Base-by-base conservation (phyloP, 2,888 invertebrate genomes). In the Dione vanillae region DNA sequence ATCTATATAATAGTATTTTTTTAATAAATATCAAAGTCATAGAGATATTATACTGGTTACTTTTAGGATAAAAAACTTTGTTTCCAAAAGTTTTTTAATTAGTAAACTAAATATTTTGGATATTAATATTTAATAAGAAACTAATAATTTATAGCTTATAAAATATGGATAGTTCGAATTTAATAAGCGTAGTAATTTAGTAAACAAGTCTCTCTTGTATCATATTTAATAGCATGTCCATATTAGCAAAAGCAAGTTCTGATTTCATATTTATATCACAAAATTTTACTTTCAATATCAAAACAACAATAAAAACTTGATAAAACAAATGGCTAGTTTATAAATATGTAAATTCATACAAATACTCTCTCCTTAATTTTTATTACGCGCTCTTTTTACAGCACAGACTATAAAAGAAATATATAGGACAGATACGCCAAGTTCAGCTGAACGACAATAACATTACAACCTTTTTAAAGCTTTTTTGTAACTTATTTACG, bases 401-500 rank as follows among this genome's bases (percentile, higher is more conserved):
- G 61, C 61, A 62, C 27, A 70, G 70, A 68, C 73, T 51, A 73
- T 73, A 73, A 73, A 70, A 65, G 40, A 62, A 68, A 69, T 61
- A 68, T 19, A 67, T 54, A 52, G 58, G 54, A 70, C 65, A 56
- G 70, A 59, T 70, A 66, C 49, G 65, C 68, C 61, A 70, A 70
- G 62, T 70, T 67, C 65, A 45, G 49, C 45, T 52, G 51, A 49
- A 62, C 65, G 73, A 68, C 67, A 73, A 73, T 73, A 73, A 73
- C 64, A 68, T 68, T 66, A 72, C 65, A 67, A 68, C 59, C 67
- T 64, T 73, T 73, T 73, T 69, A 73, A 40, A 45, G 73, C 66
- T 69, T 69, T 68, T 69, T 69, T 69, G 69, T 64, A 69, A 72
- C 69, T 67, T 72, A 72, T 72, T 72, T 72, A 72, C 72, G 72